These are phyloP conservation scores for Polypedilum vanderplanki DNA, from an alignment of 1,140 invertebrate species.

Conservation along the genomic window DNA sequence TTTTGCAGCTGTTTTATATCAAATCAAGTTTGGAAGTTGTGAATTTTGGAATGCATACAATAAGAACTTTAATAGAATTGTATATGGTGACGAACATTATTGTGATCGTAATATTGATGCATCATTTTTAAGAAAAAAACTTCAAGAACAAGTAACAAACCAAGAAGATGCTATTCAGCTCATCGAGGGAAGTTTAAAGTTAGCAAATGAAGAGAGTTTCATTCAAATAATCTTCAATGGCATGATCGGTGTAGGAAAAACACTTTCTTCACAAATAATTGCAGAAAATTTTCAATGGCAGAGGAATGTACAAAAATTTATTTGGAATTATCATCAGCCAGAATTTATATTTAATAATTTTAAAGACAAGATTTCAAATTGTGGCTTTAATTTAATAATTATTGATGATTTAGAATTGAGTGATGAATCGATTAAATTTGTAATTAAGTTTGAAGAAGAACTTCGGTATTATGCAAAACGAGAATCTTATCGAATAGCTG, in stretches of 20 bases:
- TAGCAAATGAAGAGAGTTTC: neutral
- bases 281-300: neutral
- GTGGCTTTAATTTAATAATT: slow-evolving; percentile 3
- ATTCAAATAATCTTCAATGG: neutral
- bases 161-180: neutral
- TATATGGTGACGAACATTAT: neutral
- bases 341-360: neutral
- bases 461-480: neutral
- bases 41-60: neutral
- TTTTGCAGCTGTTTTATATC: neutral
- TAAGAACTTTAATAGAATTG: neutral
- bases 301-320: neutral
- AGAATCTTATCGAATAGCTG: neutral
- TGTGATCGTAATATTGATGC: neutral
- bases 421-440: neutral
- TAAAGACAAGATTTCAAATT: neutral
- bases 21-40: neutral
- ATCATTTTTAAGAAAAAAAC: neutral
- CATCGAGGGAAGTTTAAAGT: neutral
- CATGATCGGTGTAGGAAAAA: neutral
- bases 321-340: neutral
- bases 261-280: neutral
- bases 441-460: neutral
- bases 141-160: neutral
- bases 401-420: neutral